These are phyloP conservation scores for Actinia equina DNA, from an alignment of 64 coral and sea anemone genomes.

Conservation along the genomic window DNA sequence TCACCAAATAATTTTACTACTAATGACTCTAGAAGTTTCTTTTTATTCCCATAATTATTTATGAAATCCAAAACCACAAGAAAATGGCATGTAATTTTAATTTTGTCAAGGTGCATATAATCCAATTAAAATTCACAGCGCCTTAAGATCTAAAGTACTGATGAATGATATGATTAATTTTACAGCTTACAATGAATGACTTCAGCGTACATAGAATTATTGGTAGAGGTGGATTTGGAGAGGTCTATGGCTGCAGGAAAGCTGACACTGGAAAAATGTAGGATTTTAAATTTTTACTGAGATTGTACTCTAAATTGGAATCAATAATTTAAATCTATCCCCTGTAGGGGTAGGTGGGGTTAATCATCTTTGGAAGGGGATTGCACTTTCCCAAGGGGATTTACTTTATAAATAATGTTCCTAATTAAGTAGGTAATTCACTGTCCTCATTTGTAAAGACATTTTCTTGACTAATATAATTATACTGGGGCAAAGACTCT, in stretches of 20 bases:
- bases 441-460: no score
- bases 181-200: constrained; percentile 99
- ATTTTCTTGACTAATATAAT: no score
- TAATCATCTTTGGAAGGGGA: background rate
- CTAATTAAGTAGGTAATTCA: no score
- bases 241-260: constrained; percentile 99
- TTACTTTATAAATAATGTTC: no score
- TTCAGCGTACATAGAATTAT: constrained; percentile 99
- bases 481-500: no score
- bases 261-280: constrained; percentile 99
- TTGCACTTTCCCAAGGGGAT: no score
- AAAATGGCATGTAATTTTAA: background rate
- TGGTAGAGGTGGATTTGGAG: constrained; percentile 97
- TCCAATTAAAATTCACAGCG: background rate
- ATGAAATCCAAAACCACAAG: background rate
- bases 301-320: no score
- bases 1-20: background rate
- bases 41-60: background rate
- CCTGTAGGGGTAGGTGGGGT: background rate
- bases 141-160: background rate
- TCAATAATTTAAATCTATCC: no score
- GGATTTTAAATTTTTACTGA: background rate
- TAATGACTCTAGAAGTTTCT: background rate
- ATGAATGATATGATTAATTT: background rate
- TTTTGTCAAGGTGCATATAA: background rate